Percentiles rank a stretch among this genome's conserved stretches.
Evolutionary conservation across 2,888 invertebrate genomes (phyloP).

Genomic region (Trisateles emortualis): DNA sequence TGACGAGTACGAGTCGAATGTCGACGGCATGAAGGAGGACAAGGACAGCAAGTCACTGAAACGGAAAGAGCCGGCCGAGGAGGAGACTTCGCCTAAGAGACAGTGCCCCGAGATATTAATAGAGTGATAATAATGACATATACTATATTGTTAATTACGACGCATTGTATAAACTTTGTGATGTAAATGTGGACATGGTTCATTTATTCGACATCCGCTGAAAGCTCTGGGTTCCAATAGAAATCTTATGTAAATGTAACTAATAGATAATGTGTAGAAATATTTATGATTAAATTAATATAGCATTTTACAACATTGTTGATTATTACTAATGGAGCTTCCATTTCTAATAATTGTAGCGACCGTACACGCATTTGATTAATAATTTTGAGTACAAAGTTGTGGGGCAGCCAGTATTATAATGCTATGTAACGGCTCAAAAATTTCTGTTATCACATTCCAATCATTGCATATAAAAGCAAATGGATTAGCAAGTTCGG

Average conservation of each 20-base stretch:
- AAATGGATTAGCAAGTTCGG: slow-evolving; percentile 59
- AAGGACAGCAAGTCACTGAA: slow-evolving; percentile 68
- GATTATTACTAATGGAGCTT: slow-evolving; percentile 61
- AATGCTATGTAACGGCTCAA: slow-evolving; percentile 50
- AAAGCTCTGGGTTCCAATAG: slow-evolving; percentile 64
- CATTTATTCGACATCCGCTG: slow-evolving; percentile 56
- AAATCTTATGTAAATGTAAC: slow-evolving; percentile 63
- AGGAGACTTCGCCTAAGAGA: slow-evolving; percentile 77
- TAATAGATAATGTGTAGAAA: slow-evolving; percentile 67
- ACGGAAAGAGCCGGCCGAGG: slow-evolving; percentile 71
- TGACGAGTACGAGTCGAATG: slow-evolving; percentile 61
- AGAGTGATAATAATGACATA: slow-evolving; percentile 69
- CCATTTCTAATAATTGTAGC: slow-evolving; percentile 52
- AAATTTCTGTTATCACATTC: slow-evolving; percentile 71
- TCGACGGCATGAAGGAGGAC: slow-evolving; percentile 57
- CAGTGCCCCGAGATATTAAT: slow-evolving; percentile 74
- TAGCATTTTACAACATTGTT: slow-evolving; percentile 69
- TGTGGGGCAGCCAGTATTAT: slow-evolving; percentile 52
- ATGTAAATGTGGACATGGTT: slow-evolving; percentile 61
- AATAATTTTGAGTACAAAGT: slow-evolving; percentile 63
- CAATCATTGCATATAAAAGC: slow-evolving; percentile 64
- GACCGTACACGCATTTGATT: slow-evolving; percentile 53
- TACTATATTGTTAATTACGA: slow-evolving; percentile 24
- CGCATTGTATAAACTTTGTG: slow-evolving; percentile 59
- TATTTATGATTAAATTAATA: slow-evolving; percentile 77